Base-by-base conservation (phyloP, 1,140 invertebrate genomes). In the Heliconius nattereri region DNA sequence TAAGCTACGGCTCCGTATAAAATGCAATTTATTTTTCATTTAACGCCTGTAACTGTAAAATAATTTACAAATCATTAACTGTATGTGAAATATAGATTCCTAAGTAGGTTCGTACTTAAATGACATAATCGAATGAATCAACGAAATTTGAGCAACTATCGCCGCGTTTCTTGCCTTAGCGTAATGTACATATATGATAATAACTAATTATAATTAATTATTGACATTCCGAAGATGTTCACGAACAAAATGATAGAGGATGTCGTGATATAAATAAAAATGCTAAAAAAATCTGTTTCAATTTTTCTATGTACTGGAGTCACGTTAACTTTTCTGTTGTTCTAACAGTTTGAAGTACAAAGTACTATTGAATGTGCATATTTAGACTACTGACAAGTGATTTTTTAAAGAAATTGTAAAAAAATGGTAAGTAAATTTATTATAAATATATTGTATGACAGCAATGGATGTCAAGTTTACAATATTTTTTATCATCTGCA, bases 101-200 rank as follows among this genome's bases (percentile, higher is more conserved):
- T 57, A 37, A 75, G 74, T 76, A 76, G 74, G 37, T 66, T 76
- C 75, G 77, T 78, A 78, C 60, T 78, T 37, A 72, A 78, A 20
- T 73, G 49, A 75, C 75, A 37, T 75, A 80, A 80, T 73, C 74
- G 78, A 80, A 76, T 76, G 35, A 80, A 40, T 80, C 78, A 80
- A 80, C 78, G 78, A 80, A 80, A 78, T 71, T 66, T 73, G 57
- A 76, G 45, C 75, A 73, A 26, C 26, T 23, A n/a, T 73, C 52
- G 77, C n/a, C 72, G 54, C 35, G 29, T 73, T 73, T 73, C 77
- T 60, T 73, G 70, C 77, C 72, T 73, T 73, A 73, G 71, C 57
- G 77, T 74, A 54, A 40, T 66, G 54, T 75, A 75, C 9, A 66
- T 66, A 66, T 66, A 66, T 16, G 5, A 66, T 3, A 29, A 29